Base-by-base conservation (phyloP, 1,140 invertebrate species). In the Goniozus legneri region DNA sequence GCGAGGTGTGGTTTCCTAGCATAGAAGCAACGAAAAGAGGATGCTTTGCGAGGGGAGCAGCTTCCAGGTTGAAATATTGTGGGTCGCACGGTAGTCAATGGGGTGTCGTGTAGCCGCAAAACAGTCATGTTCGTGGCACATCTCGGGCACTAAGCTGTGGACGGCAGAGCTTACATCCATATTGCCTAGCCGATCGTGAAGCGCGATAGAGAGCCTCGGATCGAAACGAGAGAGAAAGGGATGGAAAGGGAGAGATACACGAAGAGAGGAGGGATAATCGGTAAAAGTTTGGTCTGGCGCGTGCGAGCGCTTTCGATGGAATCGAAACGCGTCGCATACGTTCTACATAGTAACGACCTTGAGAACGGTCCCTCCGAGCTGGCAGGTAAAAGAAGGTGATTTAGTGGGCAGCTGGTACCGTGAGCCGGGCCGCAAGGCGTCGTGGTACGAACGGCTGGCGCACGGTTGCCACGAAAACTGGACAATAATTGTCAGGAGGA, bases 181-280 rank as follows among this genome's bases (percentile, higher is more conserved):
- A 56, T 55, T 52, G 52, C 55, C 43, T 45, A 60, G 33, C 52
- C 45, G 57, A 60, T 57, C 57, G 52, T 55, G 48, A 55, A 58
- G 52, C 50, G 58, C 55, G 58, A 58, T 60, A 58, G 50, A 42
- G 47, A 20, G 15, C 40, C 37, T 42, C 16, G 38, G 32, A 44
- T 15, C 20, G 30, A 60, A 44, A 41, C 34, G 49, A 54, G 49
- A n/a, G n/a, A n/a, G n/a, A n/a, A n/a, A n/a, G n/a, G n/a, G n/a
- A n/a, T n/a, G n/a, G n/a, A n/a, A n/a, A n/a, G n/a, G n/a, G n/a
- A n/a, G 24, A 27, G 24, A 27, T 6, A 10, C 24, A 10, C 24
- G 24, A 27, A 4, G 10, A 27, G 10, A 27, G 10, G 24, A 4
- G 24, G 10, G 45, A 31, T 38, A 45, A 27, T 42, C 46, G 21